Percentiles rank a stretch among this genome's conserved stretches.
phyloP scores from a whole-genome alignment of 2,113 vertebrate species.

The Zosterops lateralis region DNA sequence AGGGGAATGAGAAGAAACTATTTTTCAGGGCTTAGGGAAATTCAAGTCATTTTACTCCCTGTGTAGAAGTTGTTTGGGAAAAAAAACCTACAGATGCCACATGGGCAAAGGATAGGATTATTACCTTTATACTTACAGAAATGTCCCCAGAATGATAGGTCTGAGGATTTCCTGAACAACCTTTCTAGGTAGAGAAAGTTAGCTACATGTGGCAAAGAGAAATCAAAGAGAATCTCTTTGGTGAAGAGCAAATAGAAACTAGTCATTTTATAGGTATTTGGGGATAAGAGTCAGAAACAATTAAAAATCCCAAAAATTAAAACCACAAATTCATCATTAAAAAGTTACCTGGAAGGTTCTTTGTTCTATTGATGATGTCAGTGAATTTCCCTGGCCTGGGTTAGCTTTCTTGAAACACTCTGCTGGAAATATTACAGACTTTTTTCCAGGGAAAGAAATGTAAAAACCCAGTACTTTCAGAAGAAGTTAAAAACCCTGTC shows the following conservation, averaged over 20 bases:
- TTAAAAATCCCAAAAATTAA: background rate
- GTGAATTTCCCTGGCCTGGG: background rate
- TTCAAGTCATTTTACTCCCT: background rate
- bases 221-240: background rate
- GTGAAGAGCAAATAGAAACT: background rate
- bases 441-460: background rate
- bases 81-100: background rate
- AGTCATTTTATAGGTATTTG: background rate
- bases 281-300: background rate
- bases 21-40: slow-evolving; percentile 53
- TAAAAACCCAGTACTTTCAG: background rate
- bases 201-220: background rate
- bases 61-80: slow-evolving; percentile 1
- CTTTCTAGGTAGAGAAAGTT: background rate
- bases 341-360: background rate
- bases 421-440: background rate
- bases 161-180: background rate
- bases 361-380: background rate
- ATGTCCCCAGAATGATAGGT: background rate
- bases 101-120: background rate
- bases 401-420: background rate
- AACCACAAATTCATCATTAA: background rate
- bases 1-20: slow-evolving; percentile 51
- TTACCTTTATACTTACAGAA: background rate
- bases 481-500: rapidly evolving